These are phyloP conservation scores for Hesperophylax magnus DNA, from an alignment of 1,140 invertebrate species.

Conservation along the genomic window DNA sequence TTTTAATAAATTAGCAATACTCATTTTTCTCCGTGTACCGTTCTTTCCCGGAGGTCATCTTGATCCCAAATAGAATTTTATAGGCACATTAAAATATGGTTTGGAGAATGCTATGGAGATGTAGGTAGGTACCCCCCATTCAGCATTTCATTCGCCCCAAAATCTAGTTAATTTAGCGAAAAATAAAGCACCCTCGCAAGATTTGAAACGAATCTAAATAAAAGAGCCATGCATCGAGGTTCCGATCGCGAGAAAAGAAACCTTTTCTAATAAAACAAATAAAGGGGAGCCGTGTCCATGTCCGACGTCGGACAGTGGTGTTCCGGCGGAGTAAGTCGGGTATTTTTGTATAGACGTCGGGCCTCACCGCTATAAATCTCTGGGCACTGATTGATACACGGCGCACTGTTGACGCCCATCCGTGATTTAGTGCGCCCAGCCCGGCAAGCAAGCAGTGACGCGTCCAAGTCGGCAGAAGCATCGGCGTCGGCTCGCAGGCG, in stretches of 20 bases:
- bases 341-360: conserved; percentile 51
- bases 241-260: conserved; percentile 27
- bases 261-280: conserved; percentile 36
- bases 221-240: conserved; percentile 23
- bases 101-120: too few species aligned
- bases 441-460: conserved; percentile 15
- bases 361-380: conserved; percentile 65
- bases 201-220: conserved; percentile 33
- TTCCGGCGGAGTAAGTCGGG: conserved; percentile 16
- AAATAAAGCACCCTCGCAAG: background rate
- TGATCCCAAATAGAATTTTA: too few species aligned
- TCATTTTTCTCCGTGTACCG: too few species aligned
- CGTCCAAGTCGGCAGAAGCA: background rate
- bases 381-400: conserved; percentile 70
- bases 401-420: conserved; percentile 71
- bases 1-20: too few species aligned
- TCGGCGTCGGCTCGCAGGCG: background rate
- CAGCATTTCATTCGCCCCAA: background rate
- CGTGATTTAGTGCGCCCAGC: conserved; percentile 67
- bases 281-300: conserved; percentile 2
- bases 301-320: conserved; percentile 14
- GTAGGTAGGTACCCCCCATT: too few species aligned
- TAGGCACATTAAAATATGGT: too few species aligned
- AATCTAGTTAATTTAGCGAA: background rate
- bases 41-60: too few species aligned